Conservation (phyloP, 2,888 invertebrate genomes). For the Drosophila meridiana region DNA sequence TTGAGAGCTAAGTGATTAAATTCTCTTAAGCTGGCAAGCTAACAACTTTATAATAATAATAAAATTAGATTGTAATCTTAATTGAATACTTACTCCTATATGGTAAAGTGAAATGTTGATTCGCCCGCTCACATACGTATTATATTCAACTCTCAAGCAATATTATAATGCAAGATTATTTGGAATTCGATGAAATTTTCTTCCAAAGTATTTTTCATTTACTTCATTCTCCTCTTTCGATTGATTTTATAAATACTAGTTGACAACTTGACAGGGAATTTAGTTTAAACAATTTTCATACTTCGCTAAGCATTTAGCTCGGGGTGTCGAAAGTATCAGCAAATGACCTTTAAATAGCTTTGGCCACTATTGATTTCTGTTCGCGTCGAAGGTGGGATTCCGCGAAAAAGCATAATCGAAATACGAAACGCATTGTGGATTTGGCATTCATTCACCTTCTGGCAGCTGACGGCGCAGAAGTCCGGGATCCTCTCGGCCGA, state of each 20-base stretch:
- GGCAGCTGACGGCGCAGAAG: slow-evolving; percentile 44
- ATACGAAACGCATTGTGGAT: slow-evolving; percentile 36
- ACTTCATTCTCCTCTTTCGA: background rate
- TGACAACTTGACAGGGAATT: slow-evolving; percentile 22
- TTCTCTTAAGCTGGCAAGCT: too few species aligned
- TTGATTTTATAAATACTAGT: too few species aligned
- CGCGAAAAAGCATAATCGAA: slow-evolving; percentile 22
- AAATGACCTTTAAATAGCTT: slow-evolving; percentile 56
- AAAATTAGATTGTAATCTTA: too few species aligned
- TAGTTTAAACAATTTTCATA: slow-evolving; percentile 48
- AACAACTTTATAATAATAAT: too few species aligned
- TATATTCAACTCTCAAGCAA: background rate
- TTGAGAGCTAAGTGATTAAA: too few species aligned
- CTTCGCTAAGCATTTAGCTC: slow-evolving; percentile 23
- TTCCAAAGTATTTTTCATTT: background rate
- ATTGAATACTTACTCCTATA: too few species aligned
- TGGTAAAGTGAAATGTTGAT: too few species aligned
- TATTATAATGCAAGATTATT: background rate
- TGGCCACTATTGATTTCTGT: slow-evolving; percentile 70
- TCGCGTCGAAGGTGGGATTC: background rate
- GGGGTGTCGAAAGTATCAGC: slow-evolving; percentile 40
- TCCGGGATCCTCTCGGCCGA: slow-evolving; percentile 41
- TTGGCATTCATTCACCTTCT: slow-evolving; percentile 60
- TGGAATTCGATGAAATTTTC: background rate
- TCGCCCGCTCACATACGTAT: too few species aligned